These are phyloP conservation scores for Bombus haemorrhoidalis DNA, from an alignment of 1,140 invertebrate species.

Conservation along the genomic window DNA sequence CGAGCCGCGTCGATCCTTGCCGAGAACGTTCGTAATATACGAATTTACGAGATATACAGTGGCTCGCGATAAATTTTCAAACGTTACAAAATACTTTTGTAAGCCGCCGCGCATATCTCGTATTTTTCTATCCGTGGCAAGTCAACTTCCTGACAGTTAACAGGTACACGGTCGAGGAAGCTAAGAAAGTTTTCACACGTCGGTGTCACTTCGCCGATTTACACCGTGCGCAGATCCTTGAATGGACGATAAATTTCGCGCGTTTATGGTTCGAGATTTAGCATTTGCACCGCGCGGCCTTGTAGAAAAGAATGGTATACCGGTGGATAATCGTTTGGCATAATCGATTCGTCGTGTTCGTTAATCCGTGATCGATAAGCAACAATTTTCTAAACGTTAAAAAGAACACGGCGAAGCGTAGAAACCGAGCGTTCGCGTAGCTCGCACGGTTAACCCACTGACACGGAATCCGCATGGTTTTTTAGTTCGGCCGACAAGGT, in stretches of 20 bases:
- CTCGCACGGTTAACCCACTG: conserved; percentile 49
- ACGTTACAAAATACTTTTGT: neutral
- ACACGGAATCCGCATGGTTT: conserved; percentile 36
- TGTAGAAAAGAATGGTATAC: neutral
- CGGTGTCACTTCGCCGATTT: neutral
- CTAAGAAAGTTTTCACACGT: neutral
- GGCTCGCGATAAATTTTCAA: neutral
- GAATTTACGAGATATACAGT: neutral
- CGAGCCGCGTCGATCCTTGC: neutral
- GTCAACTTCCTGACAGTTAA: neutral
- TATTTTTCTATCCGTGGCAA: neutral
- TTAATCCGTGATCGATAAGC: neutral
- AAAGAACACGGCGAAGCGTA: neutral
- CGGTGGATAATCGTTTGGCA: neutral
- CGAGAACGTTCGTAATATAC: neutral
- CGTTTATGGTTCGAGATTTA: neutral
- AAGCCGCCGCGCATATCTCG: neutral
- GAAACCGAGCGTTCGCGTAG: neutral
- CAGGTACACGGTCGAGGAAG: neutral
- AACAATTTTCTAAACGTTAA: neutral
- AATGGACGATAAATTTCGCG: neutral
- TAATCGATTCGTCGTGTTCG: neutral
- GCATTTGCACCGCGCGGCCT: neutral
- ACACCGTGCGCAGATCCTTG: neutral
- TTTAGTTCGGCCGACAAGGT: neutral